A percentile compares a stretch with the other conserved stretches of the same genome.
Conservation (phyloP, 1,140 invertebrate genomes). For the Calliopsis andreniformis region DNA sequence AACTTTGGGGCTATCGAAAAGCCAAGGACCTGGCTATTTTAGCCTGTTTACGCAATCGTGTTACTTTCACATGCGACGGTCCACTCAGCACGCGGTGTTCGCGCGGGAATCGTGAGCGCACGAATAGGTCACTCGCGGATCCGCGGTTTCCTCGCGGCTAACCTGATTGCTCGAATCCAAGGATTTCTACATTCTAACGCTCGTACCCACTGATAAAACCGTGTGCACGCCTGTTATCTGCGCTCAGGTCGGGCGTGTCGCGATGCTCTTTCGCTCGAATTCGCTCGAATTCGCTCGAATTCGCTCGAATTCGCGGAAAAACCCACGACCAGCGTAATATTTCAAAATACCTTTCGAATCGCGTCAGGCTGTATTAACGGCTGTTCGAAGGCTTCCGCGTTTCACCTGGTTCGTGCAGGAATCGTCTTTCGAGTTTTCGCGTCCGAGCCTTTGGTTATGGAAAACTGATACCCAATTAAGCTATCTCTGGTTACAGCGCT, state of each 20-base stretch:
- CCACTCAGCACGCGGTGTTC: neutral
- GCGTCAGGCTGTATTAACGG: no score
- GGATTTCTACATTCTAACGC: constrained; percentile 70
- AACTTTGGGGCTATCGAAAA: neutral
- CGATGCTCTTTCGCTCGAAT: neutral
- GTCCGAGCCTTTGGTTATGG: no score
- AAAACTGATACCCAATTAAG: no score
- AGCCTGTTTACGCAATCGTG: neutral
- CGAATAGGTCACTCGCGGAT: neutral
- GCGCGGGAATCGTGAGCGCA: neutral
- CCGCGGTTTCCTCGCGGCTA: constrained; percentile 8
- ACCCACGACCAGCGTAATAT: neutral
- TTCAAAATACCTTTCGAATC: constrained; percentile 14
- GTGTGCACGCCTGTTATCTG: constrained; percentile 55
- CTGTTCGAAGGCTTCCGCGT: neutral
- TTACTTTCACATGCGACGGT: constrained; percentile 32
- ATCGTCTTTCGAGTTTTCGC: neutral
- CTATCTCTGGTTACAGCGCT: neutral
- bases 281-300: no score
- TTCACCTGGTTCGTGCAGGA: neutral
- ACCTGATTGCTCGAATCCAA: constrained; percentile 44
- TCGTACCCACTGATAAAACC: constrained; percentile 53
- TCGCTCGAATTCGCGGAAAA: neutral
- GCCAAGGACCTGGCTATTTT: constrained; percentile 1
- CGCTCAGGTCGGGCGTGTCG: constrained; percentile 30